Evolutionary conservation across 2,113 vertebrate species (phyloP).

Genomic region (Bufo bufo): DNA sequence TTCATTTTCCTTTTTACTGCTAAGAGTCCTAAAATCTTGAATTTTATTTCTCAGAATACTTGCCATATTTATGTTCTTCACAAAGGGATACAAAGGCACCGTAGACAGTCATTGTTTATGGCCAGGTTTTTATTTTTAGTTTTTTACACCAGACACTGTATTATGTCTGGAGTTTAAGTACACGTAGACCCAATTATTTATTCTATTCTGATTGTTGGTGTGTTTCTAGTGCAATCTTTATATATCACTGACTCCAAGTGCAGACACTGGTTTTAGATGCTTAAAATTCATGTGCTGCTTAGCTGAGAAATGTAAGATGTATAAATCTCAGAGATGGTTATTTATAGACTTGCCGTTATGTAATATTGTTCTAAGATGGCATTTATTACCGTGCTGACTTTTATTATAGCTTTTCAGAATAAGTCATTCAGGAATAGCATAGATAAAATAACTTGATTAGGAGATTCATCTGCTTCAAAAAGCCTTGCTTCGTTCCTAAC

Average conservation of each 20-base stretch:
- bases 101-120: conserved; percentile 25
- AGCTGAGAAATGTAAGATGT: conserved; percentile 40
- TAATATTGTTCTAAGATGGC: conserved; percentile 57
- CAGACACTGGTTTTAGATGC: conserved; percentile 39
- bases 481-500: conserved; percentile 4
- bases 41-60: conserved; percentile 26
- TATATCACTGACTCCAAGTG: conserved; percentile 46
- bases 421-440: conserved; percentile 52
- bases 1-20: conserved; percentile 25
- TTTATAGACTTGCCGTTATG: conserved; percentile 54
- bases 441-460: conserved; percentile 59
- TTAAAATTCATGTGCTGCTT: conserved; percentile 57
- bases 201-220: conserved; percentile 18
- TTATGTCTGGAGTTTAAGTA: conserved; percentile 5
- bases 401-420: conserved; percentile 48
- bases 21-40: conserved; percentile 23
- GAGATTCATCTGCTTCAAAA: conserved; percentile 45
- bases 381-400: conserved; percentile 54
- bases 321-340: conserved; percentile 50
- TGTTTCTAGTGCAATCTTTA: conserved; percentile 42
- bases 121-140: background rate
- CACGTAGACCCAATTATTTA: conserved; percentile 30
- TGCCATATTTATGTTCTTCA: conserved; percentile 23
- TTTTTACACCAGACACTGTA: background rate
- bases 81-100: conserved; percentile 44